Evolutionary conservation across 2,113 vertebrate species (phyloP).

Genomic region (Notothenia rossii): DNA sequence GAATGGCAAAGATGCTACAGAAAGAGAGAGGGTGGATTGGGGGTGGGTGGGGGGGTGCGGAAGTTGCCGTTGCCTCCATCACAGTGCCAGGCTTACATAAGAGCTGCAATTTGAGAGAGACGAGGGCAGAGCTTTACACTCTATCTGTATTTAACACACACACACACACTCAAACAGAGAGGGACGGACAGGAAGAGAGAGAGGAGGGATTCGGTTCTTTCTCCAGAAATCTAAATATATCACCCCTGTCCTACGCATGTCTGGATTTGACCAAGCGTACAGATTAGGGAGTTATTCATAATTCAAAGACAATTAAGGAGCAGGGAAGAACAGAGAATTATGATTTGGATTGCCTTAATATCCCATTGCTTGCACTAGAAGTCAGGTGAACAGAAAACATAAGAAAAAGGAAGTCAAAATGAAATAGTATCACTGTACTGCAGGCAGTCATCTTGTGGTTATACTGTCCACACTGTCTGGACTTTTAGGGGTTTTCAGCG

Average conservation of each 20-base stretch:
- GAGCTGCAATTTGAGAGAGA: slow-evolving; percentile 57
- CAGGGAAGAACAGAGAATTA: neutral
- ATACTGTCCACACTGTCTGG: neutral
- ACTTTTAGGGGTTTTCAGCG: neutral
- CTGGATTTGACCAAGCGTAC: slow-evolving; percentile 16
- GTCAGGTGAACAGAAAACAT: neutral
- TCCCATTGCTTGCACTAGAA: neutral
- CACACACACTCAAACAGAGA: slow-evolving; percentile 6
- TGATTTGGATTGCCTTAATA: neutral
- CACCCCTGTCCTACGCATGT: slow-evolving; percentile 10
- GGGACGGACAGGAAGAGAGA: neutral
- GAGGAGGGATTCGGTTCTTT: slow-evolving; percentile 8
- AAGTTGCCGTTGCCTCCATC: slow-evolving; percentile 48
- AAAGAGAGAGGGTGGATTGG: slow-evolving; percentile 32
- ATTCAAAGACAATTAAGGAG: neutral
- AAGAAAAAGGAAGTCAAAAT: neutral
- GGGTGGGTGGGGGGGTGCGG: neutral
- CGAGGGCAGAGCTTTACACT: slow-evolving; percentile 32
- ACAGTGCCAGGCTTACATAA: slow-evolving; percentile 70
- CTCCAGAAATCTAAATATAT: slow-evolving; percentile 37
- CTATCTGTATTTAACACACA: slow-evolving; percentile 33
- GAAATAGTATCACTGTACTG: no score
- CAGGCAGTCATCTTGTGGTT: neutral
- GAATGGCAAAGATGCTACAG: slow-evolving; percentile 69
- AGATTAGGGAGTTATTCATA: slow-evolving; percentile 15